Conservation (phyloP, 1,140 invertebrate species). For the Aricia agestis region DNA sequence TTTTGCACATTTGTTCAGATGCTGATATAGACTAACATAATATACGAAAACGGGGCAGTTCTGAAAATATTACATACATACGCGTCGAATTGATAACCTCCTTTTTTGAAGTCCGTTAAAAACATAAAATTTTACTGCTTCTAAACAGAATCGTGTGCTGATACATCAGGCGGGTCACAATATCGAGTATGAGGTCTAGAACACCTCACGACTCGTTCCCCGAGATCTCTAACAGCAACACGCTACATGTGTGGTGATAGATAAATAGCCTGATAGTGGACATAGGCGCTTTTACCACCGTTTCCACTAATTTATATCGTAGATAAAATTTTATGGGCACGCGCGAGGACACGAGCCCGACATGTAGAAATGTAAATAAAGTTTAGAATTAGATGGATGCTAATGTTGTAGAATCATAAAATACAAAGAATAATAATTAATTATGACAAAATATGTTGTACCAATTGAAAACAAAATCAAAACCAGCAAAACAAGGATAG, state of each 20-base stretch:
- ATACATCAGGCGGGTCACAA: not conserved
- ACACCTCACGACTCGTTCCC: constrained; percentile 20
- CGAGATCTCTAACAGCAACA: not conserved
- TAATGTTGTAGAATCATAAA: not conserved
- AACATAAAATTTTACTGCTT: not conserved
- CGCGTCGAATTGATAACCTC: too few species aligned
- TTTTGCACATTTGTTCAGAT: too few species aligned
- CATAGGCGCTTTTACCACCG: constrained; percentile 57
- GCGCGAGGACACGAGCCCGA: constrained; percentile 24
- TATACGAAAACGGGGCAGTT: too few species aligned
- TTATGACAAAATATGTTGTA: too few species aligned
- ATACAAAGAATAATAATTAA: not conserved
- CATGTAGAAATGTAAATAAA: constrained; percentile 9
- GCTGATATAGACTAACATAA: too few species aligned
- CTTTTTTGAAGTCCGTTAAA: too few species aligned
- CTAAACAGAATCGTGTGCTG: constrained; percentile 10
- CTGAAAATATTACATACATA: too few species aligned
- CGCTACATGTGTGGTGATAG: constrained; percentile 23
- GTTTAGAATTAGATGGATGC: not conserved
- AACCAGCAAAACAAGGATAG: too few species aligned
- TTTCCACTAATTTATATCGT: constrained; percentile 37
- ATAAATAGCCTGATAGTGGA: constrained; percentile 51
- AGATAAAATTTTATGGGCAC: constrained; percentile 30
- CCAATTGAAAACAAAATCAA: too few species aligned
- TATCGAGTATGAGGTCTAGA: constrained; percentile 19